A percentile compares a stretch with the other conserved stretches of the same genome.
These are phyloP conservation scores for Chionoecetes opilio DNA, from an alignment of 1,140 invertebrate genomes.

Conservation along the genomic window DNA sequence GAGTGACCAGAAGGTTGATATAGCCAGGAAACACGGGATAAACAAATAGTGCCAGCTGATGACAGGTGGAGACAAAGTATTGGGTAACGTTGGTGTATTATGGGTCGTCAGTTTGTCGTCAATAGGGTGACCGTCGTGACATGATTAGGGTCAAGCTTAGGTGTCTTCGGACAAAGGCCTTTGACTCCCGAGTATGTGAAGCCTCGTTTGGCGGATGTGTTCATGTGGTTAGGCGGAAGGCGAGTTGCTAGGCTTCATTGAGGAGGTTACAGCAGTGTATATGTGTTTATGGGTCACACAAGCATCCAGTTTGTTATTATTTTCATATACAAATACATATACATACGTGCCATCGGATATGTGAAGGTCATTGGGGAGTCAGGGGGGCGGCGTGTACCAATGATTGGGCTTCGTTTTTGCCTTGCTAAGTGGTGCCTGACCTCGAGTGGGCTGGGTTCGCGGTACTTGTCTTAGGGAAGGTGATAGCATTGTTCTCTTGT, in stretches of 20 bases:
- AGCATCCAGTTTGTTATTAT: not conserved
- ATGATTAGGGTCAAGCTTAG: not conserved
- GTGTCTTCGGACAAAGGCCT: not conserved
- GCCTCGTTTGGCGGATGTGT: conserved; percentile 43
- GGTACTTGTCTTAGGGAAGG: conserved; percentile 3
- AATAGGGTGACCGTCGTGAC: too few relatives aligned
- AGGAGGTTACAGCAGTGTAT: not conserved
- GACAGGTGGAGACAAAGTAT: too few relatives aligned
- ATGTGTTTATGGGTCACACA: too few relatives aligned
- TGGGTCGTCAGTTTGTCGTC: too few relatives aligned
- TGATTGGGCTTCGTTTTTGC: not conserved
- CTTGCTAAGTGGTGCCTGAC: not conserved
- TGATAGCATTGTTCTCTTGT: not conserved
- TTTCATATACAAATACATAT: not conserved
- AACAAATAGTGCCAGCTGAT: not conserved
- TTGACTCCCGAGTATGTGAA: not conserved
- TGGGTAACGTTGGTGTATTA: too few relatives aligned
- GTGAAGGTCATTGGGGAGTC: not conserved
- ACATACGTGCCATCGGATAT: not conserved
- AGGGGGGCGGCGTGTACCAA: not conserved
- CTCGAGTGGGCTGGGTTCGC: not conserved
- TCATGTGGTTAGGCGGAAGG: not conserved
- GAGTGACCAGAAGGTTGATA: not conserved
- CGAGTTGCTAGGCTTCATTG: not conserved
- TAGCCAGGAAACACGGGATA: not conserved